phyloP scores from a whole-genome alignment of 2,888 invertebrate genomes.

The Bugulina stolonifera region DNA sequence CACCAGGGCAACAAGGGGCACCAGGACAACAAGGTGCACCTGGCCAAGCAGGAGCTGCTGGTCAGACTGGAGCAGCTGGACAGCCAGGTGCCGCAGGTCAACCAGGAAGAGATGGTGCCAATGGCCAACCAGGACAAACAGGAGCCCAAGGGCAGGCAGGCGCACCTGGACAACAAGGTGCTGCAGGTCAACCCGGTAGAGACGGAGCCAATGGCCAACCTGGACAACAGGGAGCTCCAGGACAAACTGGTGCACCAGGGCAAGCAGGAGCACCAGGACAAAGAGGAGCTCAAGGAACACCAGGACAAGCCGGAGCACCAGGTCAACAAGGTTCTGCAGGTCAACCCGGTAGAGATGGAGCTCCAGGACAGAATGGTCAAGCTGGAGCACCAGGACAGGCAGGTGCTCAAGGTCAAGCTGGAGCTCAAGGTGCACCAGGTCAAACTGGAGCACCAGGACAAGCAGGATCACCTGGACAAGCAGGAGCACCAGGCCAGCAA shows the following conservation, averaged over 20 bases:
- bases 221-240: not conserved
- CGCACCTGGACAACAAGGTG: not conserved
- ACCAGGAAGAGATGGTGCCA: not conserved
- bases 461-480: conserved; percentile 1
- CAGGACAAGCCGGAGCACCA: not conserved
- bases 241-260: conserved; percentile 4
- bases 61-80: not conserved
- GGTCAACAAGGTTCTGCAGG: no score
- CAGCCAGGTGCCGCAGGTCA: not conserved
- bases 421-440: not conserved
- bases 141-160: conserved; percentile 11
- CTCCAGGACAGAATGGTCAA: not conserved
- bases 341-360: no score
- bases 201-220: not conserved
- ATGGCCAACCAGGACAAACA: not conserved
- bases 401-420: no score
- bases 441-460: conserved; percentile 14
- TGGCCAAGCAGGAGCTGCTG: not conserved
- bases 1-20: not conserved
- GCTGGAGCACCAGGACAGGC: conserved; percentile 2
- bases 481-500: not conserved
- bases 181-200: conserved; percentile 15
- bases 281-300: not conserved
- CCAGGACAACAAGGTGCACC: conserved; percentile 13
- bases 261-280: not conserved